Base-by-base conservation (phyloP, 2,113 vertebrate species). In the Pterophyllum scalare region DNA sequence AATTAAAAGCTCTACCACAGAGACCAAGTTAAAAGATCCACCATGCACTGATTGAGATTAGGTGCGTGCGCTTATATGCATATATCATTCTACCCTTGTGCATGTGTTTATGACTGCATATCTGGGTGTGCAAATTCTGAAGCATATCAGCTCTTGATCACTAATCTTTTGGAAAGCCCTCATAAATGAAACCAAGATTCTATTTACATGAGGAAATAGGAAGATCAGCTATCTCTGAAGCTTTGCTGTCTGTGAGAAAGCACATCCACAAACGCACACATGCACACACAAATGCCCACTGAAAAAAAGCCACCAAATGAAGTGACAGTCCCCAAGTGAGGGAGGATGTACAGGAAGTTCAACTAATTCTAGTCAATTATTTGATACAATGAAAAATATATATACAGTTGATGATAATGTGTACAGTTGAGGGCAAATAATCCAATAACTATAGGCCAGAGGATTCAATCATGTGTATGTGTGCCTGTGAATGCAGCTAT, bases 201-300 rank as follows among this genome's bases (percentile, higher is more conserved):
- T 90, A 90, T 94, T 93, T 92, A 89, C 92, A 94, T 88, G 82
- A 86, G 61, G 77, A 93, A 94, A 94, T 89, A 43, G 80, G 75
- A 88, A 90, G 83, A 90, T 88, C 40, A 15, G 77, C 57, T 84
- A 88, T 94, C 87, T 83, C 38, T 58, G 31, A 52, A 57, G 54
- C 40, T 22, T 83, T 78, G 80, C 70, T 52, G 80, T 67, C 78
- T 60, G 57, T 33, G n/a, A 24, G 33, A 33, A 20, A 26, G 46
- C 43, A 62, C 52, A 59, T 74, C 80, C 65, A 75, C 43, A 56
- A 35, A 38, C 43, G 54, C 60, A 40, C 49, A 79, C 5, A 19
- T 46, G 64, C 38, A 9, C 8, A 3, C 8, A 0, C 54, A 31
- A 56, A 72, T 24, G 15, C 22, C 10, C 43, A 35, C 67, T 70